A percentile compares a stretch with the other conserved stretches of the same genome.
These are phyloP conservation scores for Erannis defoliaria DNA, from an alignment of 2,888 invertebrate species.

Conservation along the genomic window DNA sequence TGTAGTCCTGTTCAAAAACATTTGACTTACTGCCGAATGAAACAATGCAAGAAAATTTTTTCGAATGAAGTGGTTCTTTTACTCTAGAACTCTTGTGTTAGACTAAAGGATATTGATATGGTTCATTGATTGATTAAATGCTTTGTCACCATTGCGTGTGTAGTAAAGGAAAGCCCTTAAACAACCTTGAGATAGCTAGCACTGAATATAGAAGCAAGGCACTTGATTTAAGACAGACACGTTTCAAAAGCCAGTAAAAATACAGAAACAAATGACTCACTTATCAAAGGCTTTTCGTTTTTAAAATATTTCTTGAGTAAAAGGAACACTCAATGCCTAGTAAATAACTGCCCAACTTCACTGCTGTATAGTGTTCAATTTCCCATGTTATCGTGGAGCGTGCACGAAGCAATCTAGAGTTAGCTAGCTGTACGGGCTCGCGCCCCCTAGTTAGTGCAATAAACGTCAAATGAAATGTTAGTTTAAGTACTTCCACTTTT, in stretches of 20 bases:
- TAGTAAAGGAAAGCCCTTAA: no score
- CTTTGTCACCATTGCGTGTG: no score
- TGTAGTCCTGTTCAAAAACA: neutral
- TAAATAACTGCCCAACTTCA: slow-evolving; percentile 35
- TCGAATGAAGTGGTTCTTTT: slow-evolving; percentile 6
- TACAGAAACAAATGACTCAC: no score
- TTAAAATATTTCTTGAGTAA: slow-evolving; percentile 6
- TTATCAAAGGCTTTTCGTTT: no score
- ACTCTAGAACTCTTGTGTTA: slow-evolving; percentile 5
- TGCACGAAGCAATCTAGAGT: slow-evolving; percentile 75
- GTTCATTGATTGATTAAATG: no score
- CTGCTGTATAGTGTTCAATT: slow-evolving; percentile 62
- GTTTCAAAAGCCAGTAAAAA: no score
- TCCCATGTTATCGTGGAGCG: slow-evolving; percentile 52
- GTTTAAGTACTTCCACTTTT: slow-evolving; percentile 77
- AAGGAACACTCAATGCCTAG: slow-evolving; percentile 19
- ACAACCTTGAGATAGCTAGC: no score
- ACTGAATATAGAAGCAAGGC: no score
- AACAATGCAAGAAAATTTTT: slow-evolving; percentile 2
- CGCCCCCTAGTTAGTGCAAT: slow-evolving; percentile 76
- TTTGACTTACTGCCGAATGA: slow-evolving; percentile 4
- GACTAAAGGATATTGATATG: no score
- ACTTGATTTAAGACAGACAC: no score
- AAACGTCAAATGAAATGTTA: slow-evolving; percentile 53
- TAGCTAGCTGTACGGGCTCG: slow-evolving; percentile 44